Base-by-base conservation (phyloP, 2,888 invertebrate species). In the Dasysyrphus albostriatus region DNA sequence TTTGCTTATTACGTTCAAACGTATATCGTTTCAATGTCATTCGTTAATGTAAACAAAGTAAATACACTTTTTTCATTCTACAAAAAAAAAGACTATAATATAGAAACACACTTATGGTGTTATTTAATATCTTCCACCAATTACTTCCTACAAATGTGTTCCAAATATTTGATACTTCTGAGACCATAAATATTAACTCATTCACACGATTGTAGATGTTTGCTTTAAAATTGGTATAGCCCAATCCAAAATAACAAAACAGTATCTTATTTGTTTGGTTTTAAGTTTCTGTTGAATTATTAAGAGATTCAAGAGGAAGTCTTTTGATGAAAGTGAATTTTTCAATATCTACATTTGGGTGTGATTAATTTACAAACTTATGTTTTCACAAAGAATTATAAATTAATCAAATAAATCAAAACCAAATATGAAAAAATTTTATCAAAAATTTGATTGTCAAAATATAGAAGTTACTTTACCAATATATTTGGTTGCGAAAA, bases 21-120 rank as follows among this genome's bases (percentile, higher is more conserved):
- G 39, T 24, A 56, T 49, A 56, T 49, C 24, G 19, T 49, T 83
- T 70, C 61, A 83, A 83, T 83, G 79, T 42, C 79, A 56, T 65
- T 49, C 32, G 49, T 42, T 16, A 39, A 49, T 14, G 51, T 51
- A 19, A 76, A 47, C 61, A 76, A 59, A 63, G 70, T 69, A 54
- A 39, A 61, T 10, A 51, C 8, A 65, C 39, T 44, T 42, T 63
- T 24, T 61, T 47, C 56, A 12, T 51, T 51, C 49, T 24, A 42
- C 32, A n/a, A 69, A 75, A 59, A 34, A 10, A 34, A 12, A 29
- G 4, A 29, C 5, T 29, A 12, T 8, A 54, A 29, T 49, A 29
- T 12, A 16, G 9, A 32, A 69, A 69, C 37, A 63, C 63, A 39
- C n/a, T 54, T 37, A 29, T 29, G 10, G 24, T 69, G 51, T 70